These are phyloP conservation scores for Drosophila eohydei DNA, from an alignment of 2,888 invertebrate species.

Conservation along the genomic window DNA sequence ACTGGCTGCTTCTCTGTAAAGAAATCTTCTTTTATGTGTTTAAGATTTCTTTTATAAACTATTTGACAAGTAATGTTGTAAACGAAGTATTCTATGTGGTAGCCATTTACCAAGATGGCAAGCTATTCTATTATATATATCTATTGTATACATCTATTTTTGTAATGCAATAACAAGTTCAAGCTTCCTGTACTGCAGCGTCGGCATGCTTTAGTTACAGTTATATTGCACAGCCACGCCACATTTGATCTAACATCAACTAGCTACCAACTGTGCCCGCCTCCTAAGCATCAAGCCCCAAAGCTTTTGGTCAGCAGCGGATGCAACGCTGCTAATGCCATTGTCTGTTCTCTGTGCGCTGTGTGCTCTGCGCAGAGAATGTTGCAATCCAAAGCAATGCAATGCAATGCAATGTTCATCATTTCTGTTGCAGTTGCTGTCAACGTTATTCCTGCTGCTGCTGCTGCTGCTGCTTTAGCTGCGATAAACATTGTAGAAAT, in stretches of 20 bases:
- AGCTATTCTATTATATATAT: background rate
- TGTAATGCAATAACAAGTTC: slow-evolving; percentile 25
- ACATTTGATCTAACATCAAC: slow-evolving; percentile 56
- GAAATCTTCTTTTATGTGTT: background rate
- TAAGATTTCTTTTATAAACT: background rate
- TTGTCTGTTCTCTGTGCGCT: slow-evolving; percentile 30
- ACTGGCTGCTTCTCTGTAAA: too few species aligned
- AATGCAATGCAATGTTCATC: slow-evolving; percentile 17
- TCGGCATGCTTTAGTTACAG: slow-evolving; percentile 52
- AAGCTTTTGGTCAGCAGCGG: slow-evolving; percentile 36
- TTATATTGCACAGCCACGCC: slow-evolving; percentile 38
- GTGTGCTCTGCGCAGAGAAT: slow-evolving; percentile 39
- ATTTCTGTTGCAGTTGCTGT: slow-evolving; percentile 21
- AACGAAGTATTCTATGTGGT: background rate
- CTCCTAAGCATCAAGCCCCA: slow-evolving; percentile 34
- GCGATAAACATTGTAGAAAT: slow-evolving; percentile 52
- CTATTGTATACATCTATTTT: background rate
- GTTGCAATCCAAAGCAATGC: slow-evolving; percentile 25
- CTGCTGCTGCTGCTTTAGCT: slow-evolving; percentile 21
- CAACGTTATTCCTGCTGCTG: slow-evolving; percentile 24
- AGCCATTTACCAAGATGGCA: background rate
- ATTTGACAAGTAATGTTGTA: background rate
- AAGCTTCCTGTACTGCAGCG: slow-evolving; percentile 46
- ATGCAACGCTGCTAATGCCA: slow-evolving; percentile 32
- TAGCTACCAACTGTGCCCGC: slow-evolving; percentile 45